A percentile compares a stretch with the other conserved stretches of the same genome.
Conservation (phyloP, 2,113 vertebrate genomes). For the Orycteropus afer region DNA sequence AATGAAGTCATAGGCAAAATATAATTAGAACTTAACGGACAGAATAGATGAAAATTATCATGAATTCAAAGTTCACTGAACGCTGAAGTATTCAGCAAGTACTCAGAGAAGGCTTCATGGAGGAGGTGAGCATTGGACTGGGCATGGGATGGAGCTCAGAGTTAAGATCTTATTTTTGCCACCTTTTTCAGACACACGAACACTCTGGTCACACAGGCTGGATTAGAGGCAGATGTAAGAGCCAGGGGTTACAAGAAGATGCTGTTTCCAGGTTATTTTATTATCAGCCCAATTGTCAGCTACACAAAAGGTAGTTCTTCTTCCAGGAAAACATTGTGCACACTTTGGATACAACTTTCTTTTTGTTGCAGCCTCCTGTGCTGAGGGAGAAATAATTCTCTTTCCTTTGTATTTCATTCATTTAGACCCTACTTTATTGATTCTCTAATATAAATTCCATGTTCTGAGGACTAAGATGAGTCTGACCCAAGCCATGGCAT, state of each 20-base stretch:
- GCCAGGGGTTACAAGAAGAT: not conserved
- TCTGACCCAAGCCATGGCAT: not conserved
- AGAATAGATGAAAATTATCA: not conserved
- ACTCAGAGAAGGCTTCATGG: not conserved
- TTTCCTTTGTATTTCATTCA: not conserved
- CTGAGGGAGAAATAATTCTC: not conserved
- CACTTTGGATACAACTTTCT: not conserved
- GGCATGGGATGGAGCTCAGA: not conserved
- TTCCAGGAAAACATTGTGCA: not conserved
- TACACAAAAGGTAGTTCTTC: not conserved
- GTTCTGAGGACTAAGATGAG: not conserved
- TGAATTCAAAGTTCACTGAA: not conserved
- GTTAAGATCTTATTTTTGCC: not conserved
- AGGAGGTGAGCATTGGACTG: not conserved
- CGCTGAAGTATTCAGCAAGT: not conserved
- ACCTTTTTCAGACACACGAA: not conserved
- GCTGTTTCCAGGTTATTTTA: not conserved
- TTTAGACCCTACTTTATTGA: not conserved
- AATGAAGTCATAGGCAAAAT: not conserved
- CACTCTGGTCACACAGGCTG: not conserved
- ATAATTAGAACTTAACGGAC: not conserved
- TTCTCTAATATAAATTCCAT: not conserved
- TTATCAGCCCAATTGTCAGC: not conserved
- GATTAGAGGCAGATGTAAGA: not conserved
- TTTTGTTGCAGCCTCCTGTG: not conserved